These are phyloP conservation scores for Drosophila sturtevanti DNA, from an alignment of 1,140 invertebrate species.

Conservation along the genomic window DNA sequence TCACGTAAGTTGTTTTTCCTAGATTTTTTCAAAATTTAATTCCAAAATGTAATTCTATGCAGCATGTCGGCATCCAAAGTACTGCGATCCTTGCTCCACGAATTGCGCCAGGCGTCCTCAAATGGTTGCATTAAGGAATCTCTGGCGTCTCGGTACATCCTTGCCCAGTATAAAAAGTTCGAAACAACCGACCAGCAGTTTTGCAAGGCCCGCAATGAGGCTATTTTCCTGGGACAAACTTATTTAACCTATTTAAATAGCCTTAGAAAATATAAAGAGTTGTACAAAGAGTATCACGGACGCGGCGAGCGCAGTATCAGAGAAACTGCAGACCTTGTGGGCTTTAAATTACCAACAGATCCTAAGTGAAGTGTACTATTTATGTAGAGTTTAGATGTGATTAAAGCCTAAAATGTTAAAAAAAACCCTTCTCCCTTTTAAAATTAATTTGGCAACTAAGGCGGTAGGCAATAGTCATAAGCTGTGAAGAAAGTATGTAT, in stretches of 20 bases:
- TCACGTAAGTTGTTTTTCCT: conserved; percentile 37
- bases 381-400: conserved; percentile 16
- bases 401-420: conserved; percentile 40
- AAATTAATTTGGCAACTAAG: conserved; percentile 51
- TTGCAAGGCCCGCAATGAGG: conserved; percentile 91
- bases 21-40: background rate
- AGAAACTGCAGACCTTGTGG: conserved; percentile 91
- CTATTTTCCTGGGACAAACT: conserved; percentile 87
- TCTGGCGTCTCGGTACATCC: conserved; percentile 85
- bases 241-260: conserved; percentile 90
- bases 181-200: conserved; percentile 90
- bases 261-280: conserved; percentile 86
- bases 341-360: conserved; percentile 93
- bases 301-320: conserved; percentile 89
- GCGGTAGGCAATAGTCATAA: conserved; percentile 63
- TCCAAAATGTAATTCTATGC: background rate
- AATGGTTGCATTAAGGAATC: conserved; percentile 81
- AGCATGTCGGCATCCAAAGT: conserved; percentile 71
- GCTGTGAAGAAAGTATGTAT: conserved; percentile 14
- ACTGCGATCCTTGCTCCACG: conserved; percentile 67
- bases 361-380: conserved; percentile 84
- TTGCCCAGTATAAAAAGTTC: conserved; percentile 88
- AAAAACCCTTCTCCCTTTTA: conserved; percentile 12
- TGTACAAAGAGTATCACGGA: conserved; percentile 88
- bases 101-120: conserved; percentile 62